phyloP scores from a whole-genome alignment of 2,113 vertebrate species.

The Nicator chloris region DNA sequence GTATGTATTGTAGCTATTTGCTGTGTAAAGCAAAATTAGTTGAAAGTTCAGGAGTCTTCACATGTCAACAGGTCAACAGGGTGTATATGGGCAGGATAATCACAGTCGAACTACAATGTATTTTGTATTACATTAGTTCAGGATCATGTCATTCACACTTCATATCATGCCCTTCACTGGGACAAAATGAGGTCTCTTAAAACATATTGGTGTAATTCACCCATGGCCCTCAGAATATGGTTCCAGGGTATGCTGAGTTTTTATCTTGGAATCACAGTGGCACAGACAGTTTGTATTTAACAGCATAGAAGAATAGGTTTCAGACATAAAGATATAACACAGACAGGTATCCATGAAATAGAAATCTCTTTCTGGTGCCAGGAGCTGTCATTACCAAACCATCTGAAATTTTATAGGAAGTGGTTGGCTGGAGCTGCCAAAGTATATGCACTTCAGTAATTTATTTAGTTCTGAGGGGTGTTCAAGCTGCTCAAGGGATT shows the following conservation, averaged over 20 bases:
- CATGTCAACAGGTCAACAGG: not conserved
- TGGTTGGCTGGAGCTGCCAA: not conserved
- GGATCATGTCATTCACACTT: not conserved
- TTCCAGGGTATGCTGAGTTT: not conserved
- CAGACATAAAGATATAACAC: not conserved
- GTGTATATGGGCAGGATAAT: not conserved
- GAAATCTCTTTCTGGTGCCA: not conserved
- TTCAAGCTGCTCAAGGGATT: not conserved
- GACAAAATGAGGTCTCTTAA: not conserved
- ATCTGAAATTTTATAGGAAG: not conserved
- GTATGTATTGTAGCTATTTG: not conserved
- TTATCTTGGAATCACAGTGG: not conserved
- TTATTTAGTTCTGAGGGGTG: not conserved
- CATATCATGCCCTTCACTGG: not conserved
- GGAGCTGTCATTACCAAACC: not conserved
- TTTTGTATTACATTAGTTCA: not conserved
- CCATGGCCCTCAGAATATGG: not conserved
- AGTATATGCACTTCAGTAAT: not conserved
- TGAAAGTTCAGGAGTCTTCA: not conserved
- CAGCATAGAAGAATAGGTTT: not conserved
- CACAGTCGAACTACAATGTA: not conserved
- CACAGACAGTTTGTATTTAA: not conserved
- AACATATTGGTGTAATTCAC: not conserved
- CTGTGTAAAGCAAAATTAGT: not conserved
- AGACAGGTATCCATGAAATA: not conserved